Evolutionary conservation across 2,888 invertebrate species (phyloP), one percentile per base, ranked within the genome.

Genomic region (Calliphora vomitoria): DNA sequence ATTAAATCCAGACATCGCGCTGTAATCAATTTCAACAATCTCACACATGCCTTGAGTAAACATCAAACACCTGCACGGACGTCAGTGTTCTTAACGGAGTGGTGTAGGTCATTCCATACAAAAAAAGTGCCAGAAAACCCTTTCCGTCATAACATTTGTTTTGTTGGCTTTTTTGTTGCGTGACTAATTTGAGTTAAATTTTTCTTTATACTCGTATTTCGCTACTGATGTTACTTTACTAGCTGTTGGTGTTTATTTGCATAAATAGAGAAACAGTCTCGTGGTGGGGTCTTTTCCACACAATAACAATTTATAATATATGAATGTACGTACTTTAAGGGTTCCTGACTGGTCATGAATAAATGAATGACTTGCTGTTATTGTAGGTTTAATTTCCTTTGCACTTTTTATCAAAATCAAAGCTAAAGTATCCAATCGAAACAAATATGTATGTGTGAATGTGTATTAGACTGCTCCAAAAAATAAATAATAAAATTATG

Each of bases 151-250:
- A 74, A 38, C 8, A 71, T 76, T n/a, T 38, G 41, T 38, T 76
- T n/a, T 38, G 50, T 50, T 25, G 11, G 18, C n/a, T n/a, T 72
- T 55, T 44, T 13, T 47, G 25, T 85, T 85, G 79, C 84, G 74
- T 85, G 84, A 69, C 13, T 53, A 68, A 11, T 11, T 68, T 79
- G 3, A 58, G 18, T 50, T 55, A 2, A 8, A 2, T 68, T 25
- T 62, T 68, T 75, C 6, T 74, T 25, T 31, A 31, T 11, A 25
- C 58, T 4, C 8, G 11, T 41, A 10, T 44, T 20, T 35, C n/a
- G 3, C 1, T 35, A 8, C n/a, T 35, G n/a, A 15, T 62, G 35
- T 35, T 62, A 35, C 35, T 55, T 35, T 62, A 35, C 35, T 55
- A 8, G 11, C 38, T 53, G 25, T 38, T 55, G 41, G 18, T n/a